Conservation (phyloP, 1,140 invertebrate species). For the Chionoecetes opilio region DNA sequence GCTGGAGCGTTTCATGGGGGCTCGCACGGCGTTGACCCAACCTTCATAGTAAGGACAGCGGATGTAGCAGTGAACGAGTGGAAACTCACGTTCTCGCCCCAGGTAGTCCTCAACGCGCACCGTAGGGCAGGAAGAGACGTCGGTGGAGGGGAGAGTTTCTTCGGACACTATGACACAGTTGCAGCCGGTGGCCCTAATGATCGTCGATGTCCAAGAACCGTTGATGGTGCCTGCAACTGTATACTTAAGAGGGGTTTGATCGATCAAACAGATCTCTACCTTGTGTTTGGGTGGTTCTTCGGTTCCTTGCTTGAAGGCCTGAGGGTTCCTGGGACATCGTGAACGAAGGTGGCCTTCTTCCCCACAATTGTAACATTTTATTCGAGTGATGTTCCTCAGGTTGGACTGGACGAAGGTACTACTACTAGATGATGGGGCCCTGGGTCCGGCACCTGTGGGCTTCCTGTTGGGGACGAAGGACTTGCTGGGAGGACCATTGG, state of each 20-base stretch:
- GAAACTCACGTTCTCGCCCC: constrained; percentile 46
- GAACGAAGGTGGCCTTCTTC: background rate
- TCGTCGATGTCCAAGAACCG: constrained; percentile 23
- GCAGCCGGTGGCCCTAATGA: constrained; percentile 49
- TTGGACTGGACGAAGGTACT: too few relatives aligned
- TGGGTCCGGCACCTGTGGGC: background rate
- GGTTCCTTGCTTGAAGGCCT: background rate
- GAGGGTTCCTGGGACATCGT: constrained; percentile 24
- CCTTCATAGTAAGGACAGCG: constrained; percentile 33
- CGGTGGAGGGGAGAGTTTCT: constrained; percentile 22
- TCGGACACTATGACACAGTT: constrained; percentile 51
- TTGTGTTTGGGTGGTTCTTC: too few relatives aligned
- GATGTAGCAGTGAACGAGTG: constrained; percentile 38
- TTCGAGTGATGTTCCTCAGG: background rate
- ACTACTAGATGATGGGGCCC: background rate
- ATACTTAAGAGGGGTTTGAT: background rate
- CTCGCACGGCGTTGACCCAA: constrained; percentile 55
- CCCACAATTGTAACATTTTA: background rate
- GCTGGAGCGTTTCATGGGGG: constrained; percentile 56
- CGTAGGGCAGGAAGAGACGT: background rate
- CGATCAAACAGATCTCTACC: background rate
- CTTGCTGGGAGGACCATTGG: background rate
- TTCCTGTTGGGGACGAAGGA: background rate
- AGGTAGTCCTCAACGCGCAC: constrained; percentile 18
- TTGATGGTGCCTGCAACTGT: constrained; percentile 44